Conservation (phyloP, 2,797 vertebrate species). For the Thamnophis elegans region DNA sequence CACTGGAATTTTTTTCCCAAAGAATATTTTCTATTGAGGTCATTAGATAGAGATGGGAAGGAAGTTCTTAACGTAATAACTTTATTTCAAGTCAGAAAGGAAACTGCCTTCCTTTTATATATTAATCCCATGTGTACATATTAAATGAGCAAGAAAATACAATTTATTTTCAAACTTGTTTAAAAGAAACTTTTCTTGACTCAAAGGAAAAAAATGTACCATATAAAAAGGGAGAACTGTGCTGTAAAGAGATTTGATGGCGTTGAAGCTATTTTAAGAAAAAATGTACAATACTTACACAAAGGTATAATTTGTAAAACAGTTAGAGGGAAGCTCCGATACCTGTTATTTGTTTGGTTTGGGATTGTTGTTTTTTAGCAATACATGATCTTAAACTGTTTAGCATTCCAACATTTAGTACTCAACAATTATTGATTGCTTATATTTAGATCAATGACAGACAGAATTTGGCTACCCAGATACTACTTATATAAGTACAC, state of each 20-base stretch:
- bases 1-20: background rate
- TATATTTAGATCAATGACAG: background rate
- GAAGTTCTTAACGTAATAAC: background rate
- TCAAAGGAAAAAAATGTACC: background rate
- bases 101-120: slow-evolving; percentile 9
- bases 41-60: slow-evolving; percentile 4
- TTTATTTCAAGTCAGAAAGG: background rate
- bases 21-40: background rate
- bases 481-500: background rate
- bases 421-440: background rate
- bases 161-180: background rate
- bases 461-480: background rate
- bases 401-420: background rate
- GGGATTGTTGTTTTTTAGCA: background rate
- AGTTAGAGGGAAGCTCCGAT: background rate
- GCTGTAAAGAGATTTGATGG: background rate
- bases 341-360: background rate
- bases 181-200: background rate
- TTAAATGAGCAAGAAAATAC: background rate
- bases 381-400: background rate
- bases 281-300: background rate
- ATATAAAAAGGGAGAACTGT: background rate
- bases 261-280: background rate
- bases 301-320: background rate
- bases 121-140: background rate